Evolutionary conservation across 2,888 invertebrate species (phyloP), one percentile per base, ranked within the genome.

Genomic region (Plemyria rubiginata): DNA sequence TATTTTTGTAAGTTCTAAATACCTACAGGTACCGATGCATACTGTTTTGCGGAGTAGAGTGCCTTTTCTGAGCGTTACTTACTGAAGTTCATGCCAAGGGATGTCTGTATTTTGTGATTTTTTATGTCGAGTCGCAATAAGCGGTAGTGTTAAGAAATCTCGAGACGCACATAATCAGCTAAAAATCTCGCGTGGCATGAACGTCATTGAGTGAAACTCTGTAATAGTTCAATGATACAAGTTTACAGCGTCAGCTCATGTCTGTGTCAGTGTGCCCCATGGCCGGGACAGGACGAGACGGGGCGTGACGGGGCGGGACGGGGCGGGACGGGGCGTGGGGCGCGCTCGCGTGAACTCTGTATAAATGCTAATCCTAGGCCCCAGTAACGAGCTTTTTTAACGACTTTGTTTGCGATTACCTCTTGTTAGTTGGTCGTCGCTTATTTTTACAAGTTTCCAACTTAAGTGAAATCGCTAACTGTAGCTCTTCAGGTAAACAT

Each of bases 291-390:
- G 8, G 32, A 32, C 8, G 36, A 22, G 22, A 3, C 48, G 48
- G 12, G 12, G 78, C 78, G 22, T 1, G 74, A 22, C 32, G 32
- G 7, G 4, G 4, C 32, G 6, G 8, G 32, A 32, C 8, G 36
- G 28, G 48, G 12, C 32, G 32, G 7, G 32, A 8, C 32, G 6
- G 8, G 32, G 8, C 8, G 36, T 28, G 48, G 12, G 12, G 78
- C 78, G 78, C 78, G 74, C 79, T 66, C 70, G 76, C 78, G 71
- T 73, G 74, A 53, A 75, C 70, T 79, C 81, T 81, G 82, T 83
- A 79, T 82, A 83, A 82, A 83, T 83, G 83, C 80, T 77, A 82
- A 83, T 83, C 54, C 46, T 32, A 46, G 49, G 64, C 57, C 64
- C 61, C 43, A 63, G 53, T 79, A 77, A 78, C 81, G 75, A 81